phyloP scores from a whole-genome alignment of 2,113 vertebrate species.

The Sturnus vulgaris region DNA sequence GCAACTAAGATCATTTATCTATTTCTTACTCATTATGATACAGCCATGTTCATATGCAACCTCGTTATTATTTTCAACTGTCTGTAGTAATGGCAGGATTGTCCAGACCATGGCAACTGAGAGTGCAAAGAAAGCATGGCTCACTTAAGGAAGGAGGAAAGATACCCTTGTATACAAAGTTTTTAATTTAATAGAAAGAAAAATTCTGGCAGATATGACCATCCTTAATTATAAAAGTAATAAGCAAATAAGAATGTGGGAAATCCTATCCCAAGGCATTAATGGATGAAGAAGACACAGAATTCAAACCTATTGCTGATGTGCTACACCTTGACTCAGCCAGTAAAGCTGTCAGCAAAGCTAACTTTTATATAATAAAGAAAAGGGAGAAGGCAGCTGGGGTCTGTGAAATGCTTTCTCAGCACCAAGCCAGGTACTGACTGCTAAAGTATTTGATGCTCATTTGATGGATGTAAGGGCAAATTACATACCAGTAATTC shows the following conservation, averaged over 20 bases:
- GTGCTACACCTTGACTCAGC: not conserved
- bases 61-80: not conserved
- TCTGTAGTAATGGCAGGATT: not conserved
- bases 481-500: constrained; percentile 54
- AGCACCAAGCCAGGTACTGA: not conserved
- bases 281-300: not conserved
- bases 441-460: constrained; percentile 15
- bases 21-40: not conserved
- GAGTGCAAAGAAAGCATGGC: not conserved
- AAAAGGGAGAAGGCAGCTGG: constrained; percentile 4
- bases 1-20: constrained; percentile 2
- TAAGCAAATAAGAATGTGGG: not conserved
- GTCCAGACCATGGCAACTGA: not conserved
- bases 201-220: not conserved
- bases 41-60: not conserved
- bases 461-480: constrained; percentile 55
- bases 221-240: not conserved
- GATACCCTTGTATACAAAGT: not conserved
- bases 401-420: constrained; percentile 48
- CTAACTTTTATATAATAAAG: constrained; percentile 31
- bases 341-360: constrained; percentile 46
- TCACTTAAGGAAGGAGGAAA: constrained; percentile 4
- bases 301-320: constrained; percentile 5
- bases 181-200: not conserved
- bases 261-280: not conserved